Conservation (phyloP, 2,888 invertebrate genomes). For the Therioaphis trifolii region DNA sequence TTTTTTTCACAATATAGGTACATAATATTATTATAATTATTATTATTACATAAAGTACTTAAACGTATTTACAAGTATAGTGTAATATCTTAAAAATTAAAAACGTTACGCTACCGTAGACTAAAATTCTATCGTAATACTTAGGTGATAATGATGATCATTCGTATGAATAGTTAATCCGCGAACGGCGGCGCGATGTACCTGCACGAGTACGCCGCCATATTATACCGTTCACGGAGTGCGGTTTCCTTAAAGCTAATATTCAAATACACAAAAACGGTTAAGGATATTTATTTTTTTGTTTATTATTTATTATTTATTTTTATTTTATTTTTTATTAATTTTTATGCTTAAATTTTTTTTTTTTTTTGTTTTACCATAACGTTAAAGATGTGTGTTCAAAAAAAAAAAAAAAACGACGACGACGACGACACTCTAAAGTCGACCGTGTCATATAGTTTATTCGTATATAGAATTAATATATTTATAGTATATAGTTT, state of each 20-base stretch:
- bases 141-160: slow-evolving; percentile 59
- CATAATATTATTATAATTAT: too few relatives aligned
- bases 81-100: too few relatives aligned
- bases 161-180: slow-evolving; percentile 1
- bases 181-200: too few relatives aligned
- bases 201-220: neutral
- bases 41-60: too few relatives aligned
- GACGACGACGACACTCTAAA: neutral
- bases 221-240: slow-evolving; percentile 14
- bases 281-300: neutral
- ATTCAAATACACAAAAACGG: neutral
- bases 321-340: too few relatives aligned
- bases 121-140: slow-evolving; percentile 22
- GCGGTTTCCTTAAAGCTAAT: slow-evolving; percentile 25
- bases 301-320: neutral
- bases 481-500: neutral
- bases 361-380: too few relatives aligned
- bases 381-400: too few relatives aligned
- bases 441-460: too few relatives aligned
- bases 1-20: too few relatives aligned
- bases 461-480: neutral
- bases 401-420: too few relatives aligned
- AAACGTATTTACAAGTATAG: too few relatives aligned
- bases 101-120: neutral
- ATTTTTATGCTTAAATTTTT: too few relatives aligned